phyloP scores from a whole-genome alignment of 2,797 vertebrate genomes.

The Poeciliopsis infans region DNA sequence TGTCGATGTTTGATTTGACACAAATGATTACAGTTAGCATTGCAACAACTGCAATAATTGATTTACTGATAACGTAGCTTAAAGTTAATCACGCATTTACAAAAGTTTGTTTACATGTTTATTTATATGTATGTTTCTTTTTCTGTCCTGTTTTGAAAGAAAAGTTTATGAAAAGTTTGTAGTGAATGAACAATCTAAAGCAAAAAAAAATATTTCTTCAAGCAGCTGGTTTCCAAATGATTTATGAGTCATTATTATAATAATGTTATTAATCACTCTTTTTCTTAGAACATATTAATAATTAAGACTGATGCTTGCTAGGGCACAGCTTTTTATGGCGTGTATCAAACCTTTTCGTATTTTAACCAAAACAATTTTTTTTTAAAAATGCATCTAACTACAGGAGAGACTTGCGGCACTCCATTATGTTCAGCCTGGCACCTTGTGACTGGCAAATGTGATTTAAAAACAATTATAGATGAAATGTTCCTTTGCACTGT shows the following conservation, averaged over 20 bases:
- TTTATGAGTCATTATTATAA: not conserved
- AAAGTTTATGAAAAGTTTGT: not conserved
- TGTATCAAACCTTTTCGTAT: not conserved
- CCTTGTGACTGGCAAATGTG: not conserved
- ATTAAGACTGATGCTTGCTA: not conserved
- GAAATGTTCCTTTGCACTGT: slow-evolving; percentile 11
- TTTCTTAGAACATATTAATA: not conserved
- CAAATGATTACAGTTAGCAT: not conserved
- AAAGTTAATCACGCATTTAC: not conserved
- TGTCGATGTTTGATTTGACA: not conserved
- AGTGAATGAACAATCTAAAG: not conserved
- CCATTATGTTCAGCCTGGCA: not conserved
- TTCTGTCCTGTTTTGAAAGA: not conserved
- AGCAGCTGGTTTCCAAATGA: not conserved
- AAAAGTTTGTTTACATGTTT: not conserved
- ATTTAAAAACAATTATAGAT: slow-evolving; percentile 10
- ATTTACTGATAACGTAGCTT: not conserved
- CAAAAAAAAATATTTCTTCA: not conserved
- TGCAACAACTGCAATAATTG: not conserved
- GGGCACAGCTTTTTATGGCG: slow-evolving; percentile 4
- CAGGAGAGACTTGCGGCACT: not conserved
- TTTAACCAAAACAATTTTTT: not conserved
- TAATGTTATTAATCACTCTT: not conserved
- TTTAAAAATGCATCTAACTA: not conserved
- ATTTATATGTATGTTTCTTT: not conserved